Evolutionary conservation across 1,140 invertebrate species (phyloP).

Genomic region (Pantala flavescens): DNA sequence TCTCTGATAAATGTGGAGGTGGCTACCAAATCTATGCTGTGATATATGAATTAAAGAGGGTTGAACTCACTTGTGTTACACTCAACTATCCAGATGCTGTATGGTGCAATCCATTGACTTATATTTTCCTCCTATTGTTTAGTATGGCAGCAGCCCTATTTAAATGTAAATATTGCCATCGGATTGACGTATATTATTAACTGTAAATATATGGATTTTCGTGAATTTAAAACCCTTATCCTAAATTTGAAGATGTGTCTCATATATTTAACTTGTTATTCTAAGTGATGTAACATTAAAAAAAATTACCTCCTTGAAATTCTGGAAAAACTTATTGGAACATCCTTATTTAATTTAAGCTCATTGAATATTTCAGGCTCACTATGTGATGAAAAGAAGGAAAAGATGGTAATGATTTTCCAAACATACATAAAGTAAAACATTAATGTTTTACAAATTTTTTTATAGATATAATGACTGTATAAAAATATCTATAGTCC

Average conservation of each 20-base stretch:
- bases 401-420: too few species aligned
- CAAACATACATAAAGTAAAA: too few species aligned
- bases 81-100: conserved; percentile 4
- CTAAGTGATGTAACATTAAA: too few species aligned
- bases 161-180: neutral
- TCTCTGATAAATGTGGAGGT: neutral
- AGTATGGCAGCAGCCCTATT: neutral
- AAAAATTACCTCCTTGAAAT: too few species aligned
- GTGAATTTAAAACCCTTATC: neutral
- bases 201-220: neutral
- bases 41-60: neutral
- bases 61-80: neutral
- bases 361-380: too few species aligned
- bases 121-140: neutral
- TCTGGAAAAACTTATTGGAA: too few species aligned
- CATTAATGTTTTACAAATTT: too few species aligned
- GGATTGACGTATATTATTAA: neutral
- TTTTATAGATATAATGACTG: too few species aligned
- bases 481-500: too few species aligned
- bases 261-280: too few species aligned
- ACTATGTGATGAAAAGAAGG: too few species aligned
- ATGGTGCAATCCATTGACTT: neutral
- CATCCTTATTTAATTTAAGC: too few species aligned
- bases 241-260: neutral
- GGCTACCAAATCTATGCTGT: conserved; percentile 8